Conservation (phyloP, 92 coral and sea anemone genomes). For the Porites cylindrica region DNA sequence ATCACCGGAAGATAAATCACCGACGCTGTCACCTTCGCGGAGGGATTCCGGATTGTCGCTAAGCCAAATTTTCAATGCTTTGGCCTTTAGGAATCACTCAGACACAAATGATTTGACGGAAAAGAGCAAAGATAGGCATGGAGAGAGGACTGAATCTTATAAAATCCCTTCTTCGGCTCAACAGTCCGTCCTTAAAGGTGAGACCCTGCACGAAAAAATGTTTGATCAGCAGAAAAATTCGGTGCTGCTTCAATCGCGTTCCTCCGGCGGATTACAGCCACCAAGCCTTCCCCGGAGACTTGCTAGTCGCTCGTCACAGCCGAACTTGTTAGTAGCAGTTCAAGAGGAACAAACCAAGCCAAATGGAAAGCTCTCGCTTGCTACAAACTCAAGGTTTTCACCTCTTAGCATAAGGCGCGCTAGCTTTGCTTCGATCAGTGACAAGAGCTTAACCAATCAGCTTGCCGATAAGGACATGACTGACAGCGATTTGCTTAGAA, state of each 20-base stretch:
- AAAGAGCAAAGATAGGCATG: slow-evolving; percentile 16
- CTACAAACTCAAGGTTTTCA: background rate
- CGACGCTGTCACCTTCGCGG: slow-evolving; percentile 36
- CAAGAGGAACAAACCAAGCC: slow-evolving; percentile 20
- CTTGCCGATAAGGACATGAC: slow-evolving; percentile 18
- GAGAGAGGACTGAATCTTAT: background rate
- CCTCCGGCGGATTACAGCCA: slow-evolving; percentile 54
- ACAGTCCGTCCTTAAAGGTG: slow-evolving; percentile 51
- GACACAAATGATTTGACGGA: slow-evolving; percentile 4
- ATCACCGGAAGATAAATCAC: slow-evolving; percentile 15
- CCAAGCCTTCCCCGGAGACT: slow-evolving; percentile 20
- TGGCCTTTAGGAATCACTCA: slow-evolving; percentile 13
- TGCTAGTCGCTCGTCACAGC: slow-evolving; percentile 37
- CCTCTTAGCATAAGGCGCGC: slow-evolving; percentile 53
- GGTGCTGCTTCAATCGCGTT: slow-evolving; percentile 68
- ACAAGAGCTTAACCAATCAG: slow-evolving; percentile 43
- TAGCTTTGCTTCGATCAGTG: slow-evolving; percentile 56
- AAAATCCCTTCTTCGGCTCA: background rate
- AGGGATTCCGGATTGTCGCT: slow-evolving; percentile 39
- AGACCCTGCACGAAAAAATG: slow-evolving; percentile 68
- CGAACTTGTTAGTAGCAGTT: slow-evolving; percentile 27
- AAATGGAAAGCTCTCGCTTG: background rate
- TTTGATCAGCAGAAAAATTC: slow-evolving; percentile 83
- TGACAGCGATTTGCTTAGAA: slow-evolving; percentile 38
- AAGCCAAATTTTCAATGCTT: slow-evolving; percentile 46